These are phyloP conservation scores for Kryphioiulus occultus DNA, from an alignment of 2,888 invertebrate genomes.

Conservation along the genomic window DNA sequence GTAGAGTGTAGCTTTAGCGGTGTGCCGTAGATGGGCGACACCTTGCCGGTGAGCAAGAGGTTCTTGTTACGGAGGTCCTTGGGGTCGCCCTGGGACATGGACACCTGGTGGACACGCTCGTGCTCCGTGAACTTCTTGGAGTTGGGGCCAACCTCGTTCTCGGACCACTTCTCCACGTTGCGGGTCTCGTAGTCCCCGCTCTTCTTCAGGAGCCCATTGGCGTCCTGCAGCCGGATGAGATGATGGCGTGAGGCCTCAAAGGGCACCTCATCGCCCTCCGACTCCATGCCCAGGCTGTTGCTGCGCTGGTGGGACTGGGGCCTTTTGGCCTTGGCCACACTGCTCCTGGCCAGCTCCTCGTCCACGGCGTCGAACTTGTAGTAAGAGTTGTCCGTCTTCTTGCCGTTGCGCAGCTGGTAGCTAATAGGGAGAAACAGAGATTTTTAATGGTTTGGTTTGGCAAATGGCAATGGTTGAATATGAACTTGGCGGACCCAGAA, in stretches of 20 bases:
- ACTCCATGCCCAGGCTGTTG: neutral
- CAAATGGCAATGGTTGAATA: no score
- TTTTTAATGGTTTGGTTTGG: neutral
- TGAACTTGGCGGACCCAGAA: no score
- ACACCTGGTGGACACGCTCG: slow-evolving; percentile 45
- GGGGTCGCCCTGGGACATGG: slow-evolving; percentile 34
- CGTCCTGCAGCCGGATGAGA: neutral
- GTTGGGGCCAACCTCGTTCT: slow-evolving; percentile 47
- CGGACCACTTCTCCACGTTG: slow-evolving; percentile 51
- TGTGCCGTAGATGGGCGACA: neutral
- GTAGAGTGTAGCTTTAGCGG: neutral
- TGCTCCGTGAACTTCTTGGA: slow-evolving; percentile 48
- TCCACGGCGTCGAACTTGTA: slow-evolving; percentile 45
- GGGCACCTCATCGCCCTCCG: neutral
- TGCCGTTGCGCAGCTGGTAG: neutral
- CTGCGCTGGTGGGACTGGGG: neutral
- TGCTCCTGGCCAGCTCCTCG: neutral
- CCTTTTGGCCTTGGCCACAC: neutral
- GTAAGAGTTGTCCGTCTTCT: slow-evolving; percentile 44
- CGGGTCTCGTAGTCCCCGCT: slow-evolving; percentile 43
- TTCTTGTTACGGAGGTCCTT: neutral
- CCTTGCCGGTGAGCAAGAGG: neutral
- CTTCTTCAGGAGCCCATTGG: neutral
- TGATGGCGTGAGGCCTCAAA: neutral
- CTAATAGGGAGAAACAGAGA: neutral